Evolutionary conservation across 2,888 invertebrate genomes (phyloP), one percentile per base, ranked within the genome.

Genomic region (Orchestes rusci): DNA sequence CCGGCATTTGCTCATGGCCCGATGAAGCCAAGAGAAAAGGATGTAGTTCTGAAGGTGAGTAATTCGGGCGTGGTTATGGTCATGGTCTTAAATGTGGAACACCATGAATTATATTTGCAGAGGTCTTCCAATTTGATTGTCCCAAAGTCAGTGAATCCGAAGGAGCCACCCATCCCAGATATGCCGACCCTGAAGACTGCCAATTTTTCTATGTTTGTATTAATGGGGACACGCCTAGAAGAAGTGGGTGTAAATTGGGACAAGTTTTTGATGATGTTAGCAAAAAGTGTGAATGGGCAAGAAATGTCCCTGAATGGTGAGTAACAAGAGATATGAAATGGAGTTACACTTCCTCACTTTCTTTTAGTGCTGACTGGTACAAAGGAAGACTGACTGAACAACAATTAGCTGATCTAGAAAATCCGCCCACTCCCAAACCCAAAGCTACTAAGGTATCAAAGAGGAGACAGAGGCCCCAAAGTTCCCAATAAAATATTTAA

Each of bases 161-260:
- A 29, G 88, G 77, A 0, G 75, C 78, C 17, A 84, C 85, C 0
- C 91, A 91, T 69, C 91, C 90, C 0, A 77, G 91, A 1, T 52
- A 52, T 29, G 79, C 90, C 0, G 91, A 92, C 66, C 82, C 85
- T 10, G 85, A 86, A 13, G 90, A 92, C 65, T 92, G 92, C 57
- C 91, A 90, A 69, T 91, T 75, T 73, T 92, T 91, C 74, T 92
- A 88, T 67, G 90, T 92, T 7, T 92, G 92, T 67, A 87, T 92
- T 56, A 90, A 91, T 60, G 91, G 91, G 0, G 80, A 84, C 54
- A 78, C 80, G 0, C 90, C 92, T 0, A 74, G 92, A 15, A 76
- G 90, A 45, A 89, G 84, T 54, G 91, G 91, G 13, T 93, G 92
- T 70, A 87, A 84, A 66, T 74, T 86, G 17, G 92, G 92, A 2